phyloP scores from a whole-genome alignment of 2,888 invertebrate species.

The Andrena minutula region DNA sequence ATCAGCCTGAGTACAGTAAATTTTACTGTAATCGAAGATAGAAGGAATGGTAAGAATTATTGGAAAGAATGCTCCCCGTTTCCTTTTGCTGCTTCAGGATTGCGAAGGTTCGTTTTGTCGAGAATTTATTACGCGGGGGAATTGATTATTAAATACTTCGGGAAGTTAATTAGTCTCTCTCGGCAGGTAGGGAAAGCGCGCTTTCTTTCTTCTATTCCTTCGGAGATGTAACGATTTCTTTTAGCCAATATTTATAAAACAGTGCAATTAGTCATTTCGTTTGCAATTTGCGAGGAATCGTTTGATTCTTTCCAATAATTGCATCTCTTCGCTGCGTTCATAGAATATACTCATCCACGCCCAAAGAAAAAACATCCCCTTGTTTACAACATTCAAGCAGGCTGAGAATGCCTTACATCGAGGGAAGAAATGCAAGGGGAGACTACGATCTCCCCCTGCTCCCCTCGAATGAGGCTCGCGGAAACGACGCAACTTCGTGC shows the following conservation, averaged over 20 bases:
- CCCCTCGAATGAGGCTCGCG: slow-evolving; percentile 10
- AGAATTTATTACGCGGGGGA: not conserved
- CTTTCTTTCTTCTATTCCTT: too few relatives aligned
- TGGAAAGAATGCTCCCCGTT: not conserved
- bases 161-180: not conserved
- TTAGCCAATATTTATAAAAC: too few relatives aligned
- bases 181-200: not conserved
- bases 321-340: too few relatives aligned
- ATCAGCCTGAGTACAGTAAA: not conserved
- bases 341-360: not conserved
- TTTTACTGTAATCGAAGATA: not conserved
- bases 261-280: too few relatives aligned
- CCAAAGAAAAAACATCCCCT: not conserved
- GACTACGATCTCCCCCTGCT: slow-evolving; percentile 23
- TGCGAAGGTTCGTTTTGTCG: not conserved
- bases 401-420: not conserved
- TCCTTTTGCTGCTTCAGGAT: not conserved
- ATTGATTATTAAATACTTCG: not conserved
- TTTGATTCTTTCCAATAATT: not conserved
- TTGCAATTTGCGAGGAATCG: too few relatives aligned
- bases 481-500: slow-evolving; percentile 29
- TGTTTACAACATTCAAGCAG: slow-evolving; percentile 20
- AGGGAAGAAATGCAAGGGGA: slow-evolving; percentile 13
- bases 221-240: too few relatives aligned
- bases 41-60: not conserved